These are phyloP conservation scores for Petrocephalus zakoni DNA, from an alignment of 2,113 vertebrate species.

Conservation along the genomic window DNA sequence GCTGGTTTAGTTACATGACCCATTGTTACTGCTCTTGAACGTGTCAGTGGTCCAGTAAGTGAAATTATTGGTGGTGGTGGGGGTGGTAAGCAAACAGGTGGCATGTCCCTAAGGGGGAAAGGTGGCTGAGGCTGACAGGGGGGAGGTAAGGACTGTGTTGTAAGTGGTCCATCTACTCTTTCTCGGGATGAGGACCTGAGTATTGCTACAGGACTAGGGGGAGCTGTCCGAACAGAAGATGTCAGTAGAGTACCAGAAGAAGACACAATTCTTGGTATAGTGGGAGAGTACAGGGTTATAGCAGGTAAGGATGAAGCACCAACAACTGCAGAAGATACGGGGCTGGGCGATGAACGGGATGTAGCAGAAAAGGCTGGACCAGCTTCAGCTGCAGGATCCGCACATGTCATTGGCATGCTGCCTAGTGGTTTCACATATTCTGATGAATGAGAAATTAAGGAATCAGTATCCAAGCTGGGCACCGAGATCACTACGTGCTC, in stretches of 20 bases:
- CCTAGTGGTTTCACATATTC: not conserved
- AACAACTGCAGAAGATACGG: conserved; percentile 39
- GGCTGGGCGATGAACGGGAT: conserved; percentile 31
- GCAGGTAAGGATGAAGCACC: conserved; percentile 58
- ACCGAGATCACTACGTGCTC: conserved; percentile 49
- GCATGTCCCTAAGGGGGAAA: conserved; percentile 75
- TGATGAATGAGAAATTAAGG: not conserved
- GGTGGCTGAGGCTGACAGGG: conserved; percentile 78
- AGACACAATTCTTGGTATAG: conserved; percentile 50
- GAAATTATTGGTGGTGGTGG: not conserved
- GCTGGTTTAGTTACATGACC: conserved; percentile 46
- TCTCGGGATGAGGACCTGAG: conserved; percentile 72
- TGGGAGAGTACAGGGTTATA: conserved; percentile 61
- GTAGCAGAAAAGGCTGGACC: conserved; percentile 20
- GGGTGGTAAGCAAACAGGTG: conserved; percentile 38
- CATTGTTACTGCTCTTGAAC: conserved; percentile 43
- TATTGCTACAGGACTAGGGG: conserved; percentile 69
- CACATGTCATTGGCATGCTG: conserved; percentile 28
- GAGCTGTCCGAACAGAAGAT: conserved; percentile 51
- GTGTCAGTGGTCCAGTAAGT: conserved; percentile 34
- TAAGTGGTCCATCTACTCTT: conserved; percentile 60
- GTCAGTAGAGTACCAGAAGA: not conserved
- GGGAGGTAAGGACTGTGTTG: conserved; percentile 71
- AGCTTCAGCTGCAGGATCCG: conserved; percentile 49
- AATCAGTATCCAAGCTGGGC: conserved; percentile 37